Evolutionary conservation across 2,888 invertebrate species (phyloP).

Genomic region (Lasius platythorax): DNA sequence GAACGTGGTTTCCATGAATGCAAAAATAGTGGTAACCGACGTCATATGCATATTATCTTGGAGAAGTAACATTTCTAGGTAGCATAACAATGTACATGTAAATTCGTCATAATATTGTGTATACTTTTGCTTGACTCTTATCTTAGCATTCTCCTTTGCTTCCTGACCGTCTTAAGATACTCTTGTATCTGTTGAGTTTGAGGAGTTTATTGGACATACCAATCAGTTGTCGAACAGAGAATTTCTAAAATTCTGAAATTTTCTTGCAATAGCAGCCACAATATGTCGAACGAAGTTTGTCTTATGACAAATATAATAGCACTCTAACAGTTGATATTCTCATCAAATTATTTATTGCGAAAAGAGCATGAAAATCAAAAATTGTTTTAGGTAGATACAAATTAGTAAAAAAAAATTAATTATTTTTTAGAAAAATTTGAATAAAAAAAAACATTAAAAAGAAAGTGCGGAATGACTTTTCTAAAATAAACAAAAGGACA

Average conservation of each 20-base stretch:
- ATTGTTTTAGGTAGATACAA: neutral
- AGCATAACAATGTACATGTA: constrained; percentile 53
- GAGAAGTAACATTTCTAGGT: constrained; percentile 59
- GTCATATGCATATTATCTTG: constrained; percentile 50
- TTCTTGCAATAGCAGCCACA: neutral
- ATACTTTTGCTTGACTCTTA: neutral
- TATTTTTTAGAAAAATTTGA: neutral
- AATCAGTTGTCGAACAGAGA: neutral
- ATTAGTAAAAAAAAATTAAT: neutral
- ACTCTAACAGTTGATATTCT: neutral
- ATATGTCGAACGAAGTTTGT: neutral
- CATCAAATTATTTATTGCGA: neutral
- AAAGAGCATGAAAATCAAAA: neutral
- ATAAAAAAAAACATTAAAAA: neutral
- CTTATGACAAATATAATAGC: too few species aligned
- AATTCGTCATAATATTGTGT: neutral
- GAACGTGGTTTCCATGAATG: constrained; percentile 60
- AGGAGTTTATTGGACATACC: neutral
- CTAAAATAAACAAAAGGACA: neutral
- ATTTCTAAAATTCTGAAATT: neutral
- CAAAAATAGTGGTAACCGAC: constrained; percentile 45
- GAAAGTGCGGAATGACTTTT: neutral
- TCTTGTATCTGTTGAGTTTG: neutral
- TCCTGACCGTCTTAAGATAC: neutral
- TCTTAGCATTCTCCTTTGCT: neutral